These are phyloP conservation scores for Bungarus multicinctus DNA, from an alignment of 2,113 vertebrate species.

Conservation along the genomic window DNA sequence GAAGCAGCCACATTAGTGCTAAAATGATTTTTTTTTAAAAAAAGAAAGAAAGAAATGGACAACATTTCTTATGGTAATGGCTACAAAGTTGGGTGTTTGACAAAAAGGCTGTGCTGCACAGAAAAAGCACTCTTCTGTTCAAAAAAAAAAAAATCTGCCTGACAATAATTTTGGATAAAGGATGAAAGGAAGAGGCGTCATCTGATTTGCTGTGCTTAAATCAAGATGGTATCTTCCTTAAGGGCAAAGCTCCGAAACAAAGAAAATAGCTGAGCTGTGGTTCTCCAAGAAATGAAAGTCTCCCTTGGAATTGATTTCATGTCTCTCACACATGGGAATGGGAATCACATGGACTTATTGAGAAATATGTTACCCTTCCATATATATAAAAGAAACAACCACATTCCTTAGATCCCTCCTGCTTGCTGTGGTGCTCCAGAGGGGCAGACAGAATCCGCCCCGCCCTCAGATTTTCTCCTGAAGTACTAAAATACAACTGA, in stretches of 20 bases:
- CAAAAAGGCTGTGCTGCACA: slow-evolving; percentile 28
- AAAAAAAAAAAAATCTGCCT: slow-evolving; percentile 42
- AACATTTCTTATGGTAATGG: slow-evolving; percentile 6
- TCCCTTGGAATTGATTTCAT: background rate
- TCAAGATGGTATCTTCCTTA: background rate
- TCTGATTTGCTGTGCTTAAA: background rate
- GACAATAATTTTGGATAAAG: slow-evolving; percentile 36
- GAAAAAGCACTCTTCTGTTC: slow-evolving; percentile 30
- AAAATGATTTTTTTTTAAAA: slow-evolving; percentile 40
- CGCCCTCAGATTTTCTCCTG: background rate
- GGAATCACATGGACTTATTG: background rate
- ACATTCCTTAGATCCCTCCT: background rate
- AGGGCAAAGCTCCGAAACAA: background rate
- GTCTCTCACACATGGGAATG: background rate
- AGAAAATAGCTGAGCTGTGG: slow-evolving; percentile 10
- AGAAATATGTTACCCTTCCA: background rate
- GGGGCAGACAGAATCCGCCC: background rate
- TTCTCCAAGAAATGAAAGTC: background rate
- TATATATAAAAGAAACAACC: background rate
- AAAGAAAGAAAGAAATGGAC: background rate
- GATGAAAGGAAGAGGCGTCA: background rate
- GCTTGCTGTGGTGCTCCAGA: background rate
- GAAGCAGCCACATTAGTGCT: slow-evolving; percentile 73
- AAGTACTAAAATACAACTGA: background rate
- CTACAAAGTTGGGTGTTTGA: slow-evolving; percentile 50